Evolutionary conservation across 2,113 vertebrate species (phyloP).

Genomic region (Salvator merianae): DNA sequence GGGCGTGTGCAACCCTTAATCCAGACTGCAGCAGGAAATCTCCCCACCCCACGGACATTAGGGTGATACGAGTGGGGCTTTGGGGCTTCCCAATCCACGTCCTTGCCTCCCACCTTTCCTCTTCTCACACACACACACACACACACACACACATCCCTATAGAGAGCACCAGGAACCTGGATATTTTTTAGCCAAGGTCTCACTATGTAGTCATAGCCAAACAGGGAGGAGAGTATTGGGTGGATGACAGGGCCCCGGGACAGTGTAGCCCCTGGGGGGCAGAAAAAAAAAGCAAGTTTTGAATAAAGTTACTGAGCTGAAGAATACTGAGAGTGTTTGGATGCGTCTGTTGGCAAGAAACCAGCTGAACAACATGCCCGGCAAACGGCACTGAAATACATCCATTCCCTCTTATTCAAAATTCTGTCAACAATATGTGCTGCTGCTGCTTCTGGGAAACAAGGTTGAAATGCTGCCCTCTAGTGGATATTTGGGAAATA

Average conservation of each 20-base stretch:
- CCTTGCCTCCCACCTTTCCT: not conserved
- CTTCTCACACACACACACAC: not conserved
- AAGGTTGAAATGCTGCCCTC: constrained; percentile 12
- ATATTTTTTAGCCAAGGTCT: constrained; percentile 4
- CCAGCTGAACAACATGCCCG: not conserved
- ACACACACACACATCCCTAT: not conserved
- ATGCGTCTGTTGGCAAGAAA: not conserved
- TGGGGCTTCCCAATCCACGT: not conserved
- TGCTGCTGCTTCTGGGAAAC: not conserved
- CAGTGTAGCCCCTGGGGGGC: constrained; percentile 23
- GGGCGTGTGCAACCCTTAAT: not conserved
- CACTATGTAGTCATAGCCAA: constrained; percentile 11
- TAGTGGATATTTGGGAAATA: constrained; percentile 1
- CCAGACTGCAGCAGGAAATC: not conserved
- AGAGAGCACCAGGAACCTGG: not conserved
- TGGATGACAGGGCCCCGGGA: constrained; percentile 11
- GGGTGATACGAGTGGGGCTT: constrained; percentile 1
- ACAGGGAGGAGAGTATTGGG: not conserved
- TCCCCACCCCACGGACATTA: constrained; percentile 1
- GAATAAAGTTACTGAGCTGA: constrained; percentile 18
- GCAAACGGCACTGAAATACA: not conserved
- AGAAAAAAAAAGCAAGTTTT: not conserved
- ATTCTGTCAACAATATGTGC: not conserved
- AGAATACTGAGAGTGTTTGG: not conserved
- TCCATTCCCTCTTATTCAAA: not conserved